Percentiles rank a stretch among this genome's conserved stretches.
phyloP scores from a whole-genome alignment of 2,113 vertebrate species.

The Petaurus breviceps region DNA sequence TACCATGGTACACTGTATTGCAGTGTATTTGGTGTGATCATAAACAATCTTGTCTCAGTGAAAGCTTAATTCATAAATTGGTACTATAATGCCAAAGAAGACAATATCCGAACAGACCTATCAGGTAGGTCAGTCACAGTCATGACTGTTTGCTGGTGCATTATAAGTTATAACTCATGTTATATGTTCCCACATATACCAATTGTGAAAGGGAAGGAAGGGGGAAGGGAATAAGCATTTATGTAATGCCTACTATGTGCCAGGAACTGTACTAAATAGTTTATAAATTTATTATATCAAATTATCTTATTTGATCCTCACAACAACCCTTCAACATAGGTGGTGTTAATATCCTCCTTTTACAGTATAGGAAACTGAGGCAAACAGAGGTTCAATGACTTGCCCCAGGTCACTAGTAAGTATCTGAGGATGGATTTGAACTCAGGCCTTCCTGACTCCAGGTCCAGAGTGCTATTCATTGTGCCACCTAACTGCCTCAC shows the following conservation, averaged over 20 bases:
- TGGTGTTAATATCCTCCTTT: neutral
- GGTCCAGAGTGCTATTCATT: neutral
- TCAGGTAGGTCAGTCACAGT: neutral
- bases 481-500: neutral
- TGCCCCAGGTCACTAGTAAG: neutral
- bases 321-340: neutral
- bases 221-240: neutral
- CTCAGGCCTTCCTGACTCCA: neutral
- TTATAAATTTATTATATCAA: too few relatives aligned
- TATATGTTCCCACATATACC: neutral
- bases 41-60: slow-evolving; percentile 23
- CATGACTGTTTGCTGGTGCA: slow-evolving; percentile 20
- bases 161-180: neutral
- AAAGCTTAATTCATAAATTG: neutral
- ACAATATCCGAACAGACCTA: neutral
- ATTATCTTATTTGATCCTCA: neutral
- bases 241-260: neutral
- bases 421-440: neutral
- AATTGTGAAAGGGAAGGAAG: neutral
- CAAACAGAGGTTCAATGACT: neutral
- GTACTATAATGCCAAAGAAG: slow-evolving; percentile 48
- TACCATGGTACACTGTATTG: too few relatives aligned
- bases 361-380: neutral
- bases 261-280: neutral
- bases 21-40: slow-evolving; percentile 11